Evolutionary conservation across 2,113 vertebrate genomes (phyloP).

Genomic region (Lepus timidus): DNA sequence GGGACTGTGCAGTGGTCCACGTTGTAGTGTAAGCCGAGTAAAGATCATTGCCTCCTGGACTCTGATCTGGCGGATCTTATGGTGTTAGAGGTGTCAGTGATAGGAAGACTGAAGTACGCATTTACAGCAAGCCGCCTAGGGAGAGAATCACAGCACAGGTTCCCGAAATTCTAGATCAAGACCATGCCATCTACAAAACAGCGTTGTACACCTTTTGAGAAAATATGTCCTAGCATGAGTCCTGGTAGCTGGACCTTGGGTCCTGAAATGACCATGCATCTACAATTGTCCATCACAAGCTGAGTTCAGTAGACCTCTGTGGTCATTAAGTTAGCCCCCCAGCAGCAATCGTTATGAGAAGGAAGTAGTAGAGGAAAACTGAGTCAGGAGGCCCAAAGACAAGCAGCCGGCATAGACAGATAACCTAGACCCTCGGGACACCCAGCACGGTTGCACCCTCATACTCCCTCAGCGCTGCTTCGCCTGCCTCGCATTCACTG

Average conservation of each 20-base stretch:
- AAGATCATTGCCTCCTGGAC: neutral
- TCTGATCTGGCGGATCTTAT: neutral
- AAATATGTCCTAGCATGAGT: neutral
- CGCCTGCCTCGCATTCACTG: too few species aligned
- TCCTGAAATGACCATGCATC: neutral
- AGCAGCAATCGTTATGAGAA: neutral
- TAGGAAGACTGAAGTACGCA: neutral
- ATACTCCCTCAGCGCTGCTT: too few species aligned
- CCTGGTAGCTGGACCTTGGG: neutral
- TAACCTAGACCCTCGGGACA: too few species aligned
- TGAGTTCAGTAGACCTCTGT: neutral
- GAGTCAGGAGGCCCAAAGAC: neutral
- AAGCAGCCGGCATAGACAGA: too few species aligned
- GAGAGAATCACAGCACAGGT: neutral
- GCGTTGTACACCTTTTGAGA: neutral
- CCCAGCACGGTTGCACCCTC: too few species aligned
- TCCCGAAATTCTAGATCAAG: neutral
- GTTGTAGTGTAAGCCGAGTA: neutral
- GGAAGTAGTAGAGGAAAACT: neutral
- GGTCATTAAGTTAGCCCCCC: neutral
- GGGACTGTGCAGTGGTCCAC: neutral
- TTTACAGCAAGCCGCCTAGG: neutral
- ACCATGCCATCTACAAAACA: neutral
- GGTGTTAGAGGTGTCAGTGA: neutral
- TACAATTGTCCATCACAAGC: neutral